Conservation (phyloP, 2,888 invertebrate species). For the Poecilus cupreus region DNA sequence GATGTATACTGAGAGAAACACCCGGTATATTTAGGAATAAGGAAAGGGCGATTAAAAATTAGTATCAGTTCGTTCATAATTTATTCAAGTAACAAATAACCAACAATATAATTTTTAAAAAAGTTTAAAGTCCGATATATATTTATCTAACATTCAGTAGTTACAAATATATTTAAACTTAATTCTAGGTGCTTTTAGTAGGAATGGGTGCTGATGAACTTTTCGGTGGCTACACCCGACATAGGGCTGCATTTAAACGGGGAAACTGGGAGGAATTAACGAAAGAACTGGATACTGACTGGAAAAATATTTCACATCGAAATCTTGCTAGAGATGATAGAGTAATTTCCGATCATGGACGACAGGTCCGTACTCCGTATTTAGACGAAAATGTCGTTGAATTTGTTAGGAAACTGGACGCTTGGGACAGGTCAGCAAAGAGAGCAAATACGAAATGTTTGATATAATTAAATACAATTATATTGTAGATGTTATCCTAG, state of each 20-base stretch:
- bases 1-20: no score
- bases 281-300: constrained; percentile 80
- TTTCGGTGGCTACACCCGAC: constrained; percentile 94
- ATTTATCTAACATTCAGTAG: background rate
- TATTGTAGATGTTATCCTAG: constrained; percentile 74
- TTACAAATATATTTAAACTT: constrained; percentile 16
- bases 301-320: constrained; percentile 89
- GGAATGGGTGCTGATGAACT: constrained; percentile 99
- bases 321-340: constrained; percentile 97
- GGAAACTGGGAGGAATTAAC: constrained; percentile 75
- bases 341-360: constrained; percentile 91
- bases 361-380: constrained; percentile 88
- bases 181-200: constrained; percentile 82
- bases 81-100: background rate
- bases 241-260: constrained; percentile 83
- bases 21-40: background rate
- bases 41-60: background rate
- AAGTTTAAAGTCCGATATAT: constrained; percentile 9
- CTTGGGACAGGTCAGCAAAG: constrained; percentile 79
- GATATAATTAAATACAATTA: background rate
- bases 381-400: constrained; percentile 83
- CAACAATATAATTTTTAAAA: background rate
- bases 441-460: background rate
- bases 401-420: constrained; percentile 78
- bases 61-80: background rate